Base-by-base conservation (phyloP, 2,797 vertebrate genomes). In the Cossypha caffra region DNA sequence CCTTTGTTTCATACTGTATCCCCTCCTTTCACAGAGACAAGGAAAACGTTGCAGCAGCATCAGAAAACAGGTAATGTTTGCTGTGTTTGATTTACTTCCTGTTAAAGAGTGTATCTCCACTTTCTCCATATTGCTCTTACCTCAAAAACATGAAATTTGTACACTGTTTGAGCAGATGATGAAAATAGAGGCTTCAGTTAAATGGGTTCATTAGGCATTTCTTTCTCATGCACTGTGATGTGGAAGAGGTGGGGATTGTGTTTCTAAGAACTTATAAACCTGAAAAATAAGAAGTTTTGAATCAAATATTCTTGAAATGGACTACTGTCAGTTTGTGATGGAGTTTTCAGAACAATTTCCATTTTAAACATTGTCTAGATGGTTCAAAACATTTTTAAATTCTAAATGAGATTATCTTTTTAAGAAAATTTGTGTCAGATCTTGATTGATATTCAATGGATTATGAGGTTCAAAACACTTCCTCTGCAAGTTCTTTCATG, bases 11-110 rank as follows among this genome's bases (percentile, higher is more conserved):
- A 93, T 84, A 25, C 40, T 88, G 10, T 98, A 81, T 97, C 91
- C 95, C 95, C 97, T 98, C 97, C 96, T 97, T 97, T 79, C 96
- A 94, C 98, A 98, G 98, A 94, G 90, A 95, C 94, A 98, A 98
- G 93, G 97, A 97, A 96, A 97, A 97, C 20, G 87, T 91, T 94
- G 87, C 96, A 33, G 96, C 93, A 91, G 79, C 96, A 77, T 86
- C 97, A 80, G 96, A 97, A 91, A 97, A 96, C 95, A 98, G 98
- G 98, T 98, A 98, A 97, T n/a, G 37, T 95, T 92, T 92, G 72
- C 37, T 91, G n/a, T 92, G 80, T 93, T 90, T 91, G 63, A 37
- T 67, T 78, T 88, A 13, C 23, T 63, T 73, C 48, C 35, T 88
- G 5, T 48, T 84, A 28, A 74, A 76, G 67, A 71, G 23, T 66